Evolutionary conservation across 2,797 vertebrate genomes (phyloP).

Genomic region (Micropoecilia bifurca): DNA sequence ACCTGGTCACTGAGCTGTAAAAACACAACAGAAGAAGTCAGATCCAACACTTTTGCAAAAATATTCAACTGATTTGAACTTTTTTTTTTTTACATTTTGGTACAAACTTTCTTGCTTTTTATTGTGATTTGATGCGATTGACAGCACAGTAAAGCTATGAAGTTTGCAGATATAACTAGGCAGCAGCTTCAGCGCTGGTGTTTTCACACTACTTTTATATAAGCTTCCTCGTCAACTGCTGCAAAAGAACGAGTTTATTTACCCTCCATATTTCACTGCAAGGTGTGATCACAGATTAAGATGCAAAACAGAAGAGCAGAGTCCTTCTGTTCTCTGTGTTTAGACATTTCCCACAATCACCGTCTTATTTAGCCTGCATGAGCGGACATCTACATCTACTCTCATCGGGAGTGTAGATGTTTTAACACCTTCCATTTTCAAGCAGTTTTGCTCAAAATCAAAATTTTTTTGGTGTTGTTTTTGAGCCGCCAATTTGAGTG

Average conservation of each 20-base stretch:
- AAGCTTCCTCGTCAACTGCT: constrained; percentile 16
- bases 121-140: not conserved
- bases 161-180: not conserved
- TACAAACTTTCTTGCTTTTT: not conserved
- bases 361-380: constrained; percentile 7
- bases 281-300: constrained; percentile 30
- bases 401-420: too few species aligned
- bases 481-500: too few species aligned
- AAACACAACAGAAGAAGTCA: constrained; percentile 13
- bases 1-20: not conserved
- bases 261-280: constrained; percentile 17
- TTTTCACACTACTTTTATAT: constrained; percentile 24
- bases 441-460: too few species aligned
- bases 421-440: too few species aligned
- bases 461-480: too few species aligned
- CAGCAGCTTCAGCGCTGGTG: constrained; percentile 11
- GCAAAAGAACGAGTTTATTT: constrained; percentile 16
- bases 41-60: not conserved
- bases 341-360: constrained; percentile 10
- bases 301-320: constrained; percentile 8
- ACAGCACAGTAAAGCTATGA: not conserved
- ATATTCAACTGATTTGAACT: not conserved
- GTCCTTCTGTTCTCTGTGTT: constrained; percentile 1
- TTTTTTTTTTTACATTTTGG: not conserved
- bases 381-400: too few species aligned